Evolutionary conservation across 37 sponge, comb jelly and placozoan species (phyloP), one percentile per base, ranked within the genome.

Genomic region (Ianthella basta): DNA sequence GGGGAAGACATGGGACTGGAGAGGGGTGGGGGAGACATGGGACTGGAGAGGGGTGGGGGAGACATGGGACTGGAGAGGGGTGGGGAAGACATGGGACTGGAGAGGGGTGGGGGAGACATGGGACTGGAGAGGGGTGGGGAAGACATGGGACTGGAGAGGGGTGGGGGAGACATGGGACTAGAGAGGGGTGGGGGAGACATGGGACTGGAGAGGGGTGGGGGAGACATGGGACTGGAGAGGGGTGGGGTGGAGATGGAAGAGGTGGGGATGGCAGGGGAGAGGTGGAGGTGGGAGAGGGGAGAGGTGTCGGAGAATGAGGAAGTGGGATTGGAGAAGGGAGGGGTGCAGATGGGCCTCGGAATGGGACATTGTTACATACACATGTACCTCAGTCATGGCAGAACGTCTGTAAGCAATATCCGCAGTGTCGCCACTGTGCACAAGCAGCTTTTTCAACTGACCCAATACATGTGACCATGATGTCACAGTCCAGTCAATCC

Each of bases 11-110:
- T n/a, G 50, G 50, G 50, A 44, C 6, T 10, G 24, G 27, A 63
- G 27, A 27, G 83, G 32, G 27, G 68, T 53, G 73, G 74, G 56
- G 16, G 57, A 35, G 55, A 56, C 12, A 20, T 2, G 73, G 56
- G 85, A 55, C 55, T 18, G 24, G 40, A 70, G 73, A 8, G 55
- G 23, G 55, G 33, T n/a, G 72, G 53, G 85, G 27, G 34, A 72
- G 56, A 30, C 12, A 20, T 2, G 73, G 56, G 85, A 55, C 55
- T 18, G 24, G 40, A 70, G 73, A 8, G 55, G 23, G 55, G 33
- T 41, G 38, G 74, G 85, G 39, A 55, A 53, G 12, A n/a, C 56
- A 1, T 4, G 23, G 38, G 85, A 30, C 55, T n/a, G 50, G 8
- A 44, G 50, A 44, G 50, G 50, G 50, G 50, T 10, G 50, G 8